Evolutionary conservation across 2,888 invertebrate species (phyloP), one percentile per base, ranked within the genome.

Genomic region (Chalcis sispes): DNA sequence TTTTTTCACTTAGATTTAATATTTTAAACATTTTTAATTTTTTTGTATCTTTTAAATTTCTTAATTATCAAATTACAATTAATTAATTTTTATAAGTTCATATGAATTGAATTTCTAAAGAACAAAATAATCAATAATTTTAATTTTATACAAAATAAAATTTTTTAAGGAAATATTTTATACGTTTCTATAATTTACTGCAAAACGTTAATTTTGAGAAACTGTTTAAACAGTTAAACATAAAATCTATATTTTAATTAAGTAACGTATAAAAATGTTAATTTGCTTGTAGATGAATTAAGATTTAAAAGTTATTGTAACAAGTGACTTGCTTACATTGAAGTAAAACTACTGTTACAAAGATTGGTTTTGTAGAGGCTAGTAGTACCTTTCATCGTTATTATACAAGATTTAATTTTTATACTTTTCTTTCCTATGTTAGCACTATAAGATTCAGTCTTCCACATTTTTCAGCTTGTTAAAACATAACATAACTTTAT

Each of bases 361-460:
- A 77, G 79, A 83, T 80, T 82, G 78, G 81, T 79, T 82, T 82
- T 80, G 79, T 80, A 83, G 82, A 84, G 82, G 82, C 83, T 84
- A 81, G 79, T 66, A 42, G 40, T 67, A 67, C 54, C 18, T 69
- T 71, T 71, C 52, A 42, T 52, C 36, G 40, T 70, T 71, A 50
- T 18, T 59, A 61, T 54, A 42, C 61, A 61, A 52, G 61, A 52
- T 52, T 62, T 42, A 67, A 56, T 61, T 72, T 72, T 77, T 56
- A 54, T 70, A 56, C 18, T 46, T 74, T 79, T 69, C 77, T 79
- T 79, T 81, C 79, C 78, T 74, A 79, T 77, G 36, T 76, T 72
- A 80, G 78, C 75, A 75, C 72, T 67, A 18, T 80, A 80, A 79
- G 72, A 67, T 67, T 61, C 77, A 79, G 78, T 80, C 80, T 83